Percentiles rank a stretch among this genome's conserved stretches.
Conservation (phyloP, 2,113 vertebrate genomes). For the Dolichotis patagonum region DNA sequence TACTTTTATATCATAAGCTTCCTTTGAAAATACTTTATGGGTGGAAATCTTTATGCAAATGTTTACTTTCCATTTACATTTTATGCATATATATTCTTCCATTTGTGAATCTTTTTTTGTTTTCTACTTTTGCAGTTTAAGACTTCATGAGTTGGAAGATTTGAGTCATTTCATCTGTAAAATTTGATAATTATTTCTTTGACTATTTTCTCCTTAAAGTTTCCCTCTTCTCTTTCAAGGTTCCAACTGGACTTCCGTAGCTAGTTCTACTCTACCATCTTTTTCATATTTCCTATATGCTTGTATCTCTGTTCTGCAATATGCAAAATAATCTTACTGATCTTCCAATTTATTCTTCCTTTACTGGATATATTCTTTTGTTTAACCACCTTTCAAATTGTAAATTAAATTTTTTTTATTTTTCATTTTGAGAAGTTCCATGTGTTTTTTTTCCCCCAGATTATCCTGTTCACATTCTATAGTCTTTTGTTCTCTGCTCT, state of each 20-base stretch:
- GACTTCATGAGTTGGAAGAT: not conserved
- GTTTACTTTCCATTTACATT: not conserved
- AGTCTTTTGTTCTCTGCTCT: not conserved
- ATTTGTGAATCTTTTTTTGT: not conserved
- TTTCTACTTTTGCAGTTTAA: not conserved
- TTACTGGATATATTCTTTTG: slow-evolving; percentile 2
- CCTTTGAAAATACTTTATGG: no score
- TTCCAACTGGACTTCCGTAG: not conserved
- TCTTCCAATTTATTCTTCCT: not conserved
- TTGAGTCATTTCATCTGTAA: not conserved
- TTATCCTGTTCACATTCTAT: not conserved
- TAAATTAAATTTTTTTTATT: slow-evolving; percentile 13
- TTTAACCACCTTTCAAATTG: not conserved
- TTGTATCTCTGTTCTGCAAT: not conserved
- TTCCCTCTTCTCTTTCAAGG: not conserved
- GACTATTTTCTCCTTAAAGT: not conserved
- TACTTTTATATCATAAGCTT: no score
- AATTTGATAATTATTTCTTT: not conserved
- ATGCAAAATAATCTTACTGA: not conserved
- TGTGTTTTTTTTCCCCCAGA: not conserved
- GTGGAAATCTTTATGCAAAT: not conserved
- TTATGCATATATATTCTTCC: not conserved
- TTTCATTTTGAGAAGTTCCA: slow-evolving; percentile 22
- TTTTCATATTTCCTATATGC: not conserved
- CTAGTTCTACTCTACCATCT: not conserved